Percentiles rank a stretch among this genome's conserved stretches.
These are phyloP conservation scores for Xenopus borealis DNA, from an alignment of 2,113 vertebrate genomes.

Conservation along the genomic window DNA sequence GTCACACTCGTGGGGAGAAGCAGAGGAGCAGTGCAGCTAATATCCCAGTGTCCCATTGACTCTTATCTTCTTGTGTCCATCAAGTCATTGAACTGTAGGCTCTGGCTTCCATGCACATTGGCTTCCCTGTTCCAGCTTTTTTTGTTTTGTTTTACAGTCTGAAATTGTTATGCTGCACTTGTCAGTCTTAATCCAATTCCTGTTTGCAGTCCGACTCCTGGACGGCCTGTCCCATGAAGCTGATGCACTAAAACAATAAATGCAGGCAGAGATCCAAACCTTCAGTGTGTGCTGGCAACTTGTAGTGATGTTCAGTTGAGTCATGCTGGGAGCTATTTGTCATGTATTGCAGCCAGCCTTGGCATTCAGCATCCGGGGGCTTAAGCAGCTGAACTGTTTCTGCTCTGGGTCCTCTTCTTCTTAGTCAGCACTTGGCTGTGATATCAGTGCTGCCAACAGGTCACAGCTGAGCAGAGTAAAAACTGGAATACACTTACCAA, in stretches of 20 bases:
- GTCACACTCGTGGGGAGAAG: constrained; percentile 40
- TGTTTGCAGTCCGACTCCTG: not conserved
- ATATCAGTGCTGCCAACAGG: too few species aligned
- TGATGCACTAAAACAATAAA: constrained; percentile 9
- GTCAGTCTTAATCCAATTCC: not conserved
- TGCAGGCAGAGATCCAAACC: not conserved
- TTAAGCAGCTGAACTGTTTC: not conserved
- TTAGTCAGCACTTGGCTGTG: not conserved
- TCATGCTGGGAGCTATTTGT: not conserved
- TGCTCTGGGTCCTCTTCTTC: not conserved
- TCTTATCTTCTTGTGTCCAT: constrained; percentile 3
- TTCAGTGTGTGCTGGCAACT: not conserved
- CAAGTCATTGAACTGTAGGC: not conserved
- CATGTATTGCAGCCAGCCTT: not conserved
- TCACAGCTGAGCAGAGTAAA: too few species aligned
- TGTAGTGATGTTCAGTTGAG: not conserved
- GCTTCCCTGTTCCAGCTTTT: too few species aligned
- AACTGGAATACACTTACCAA: too few species aligned
- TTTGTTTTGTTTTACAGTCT: not conserved
- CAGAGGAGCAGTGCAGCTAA: constrained; percentile 12
- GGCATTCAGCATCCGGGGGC: not conserved
- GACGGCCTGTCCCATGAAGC: not conserved
- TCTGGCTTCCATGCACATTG: too few species aligned
- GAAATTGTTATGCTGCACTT: not conserved
- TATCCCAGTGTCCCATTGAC: constrained; percentile 35